A percentile compares a stretch with the other conserved stretches of the same genome.
Conservation (phyloP, 2,113 vertebrate genomes). For the zebrafish (Danio rerio) region GRCz12tu NC_133176.1:42158501-42159000, state of each 20-base stretch:
- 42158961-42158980: conserved; percentile 57
- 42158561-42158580: not conserved
- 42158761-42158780: not conserved
- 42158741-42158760: conserved; percentile 30
- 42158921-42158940: conserved; percentile 44
- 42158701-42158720: conserved; percentile 50
- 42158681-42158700: conserved; percentile 12
- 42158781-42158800: conserved; percentile 26
- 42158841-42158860: conserved; percentile 4
- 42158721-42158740: conserved; percentile 34
- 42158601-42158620: not conserved
- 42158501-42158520: not conserved
- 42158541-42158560: not conserved
- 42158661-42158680: conserved; percentile 36
- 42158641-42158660: conserved; percentile 34
- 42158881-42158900: conserved; percentile 36
- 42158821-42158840: not conserved
- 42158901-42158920: conserved; percentile 43
- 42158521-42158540: conserved; percentile 44
- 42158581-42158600: not conserved
- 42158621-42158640: conserved; percentile 49
- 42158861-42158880: conserved; percentile 51
- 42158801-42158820: not conserved
- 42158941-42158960: conserved; percentile 60
- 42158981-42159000: conserved; percentile 63